Evolutionary conservation across 2,888 invertebrate species (phyloP).

Genomic region (Saturnia japonica): DNA sequence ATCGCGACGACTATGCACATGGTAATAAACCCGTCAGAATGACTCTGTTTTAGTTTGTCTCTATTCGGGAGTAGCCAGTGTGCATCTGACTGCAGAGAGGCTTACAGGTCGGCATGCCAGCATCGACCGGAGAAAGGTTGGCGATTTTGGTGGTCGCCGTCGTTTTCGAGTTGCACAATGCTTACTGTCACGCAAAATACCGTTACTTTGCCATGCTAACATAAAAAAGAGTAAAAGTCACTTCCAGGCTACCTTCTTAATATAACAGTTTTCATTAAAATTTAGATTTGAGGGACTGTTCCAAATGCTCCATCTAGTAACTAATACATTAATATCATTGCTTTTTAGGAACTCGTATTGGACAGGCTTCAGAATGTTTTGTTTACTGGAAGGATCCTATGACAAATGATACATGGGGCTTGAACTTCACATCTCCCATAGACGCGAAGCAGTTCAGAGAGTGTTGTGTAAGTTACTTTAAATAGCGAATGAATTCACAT

Average conservation of each 20-base stretch:
- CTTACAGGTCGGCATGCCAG: too few species aligned
- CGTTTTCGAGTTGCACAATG: too few species aligned
- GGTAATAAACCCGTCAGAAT: too few species aligned
- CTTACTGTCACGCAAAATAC: too few species aligned
- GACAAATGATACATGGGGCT: slow-evolving; percentile 98
- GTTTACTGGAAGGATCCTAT: slow-evolving; percentile 99
- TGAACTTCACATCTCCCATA: slow-evolving; percentile 98
- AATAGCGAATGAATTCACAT: background rate
- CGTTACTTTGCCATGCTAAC: too few species aligned
- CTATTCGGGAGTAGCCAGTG: too few species aligned
- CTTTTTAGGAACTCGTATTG: slow-evolving; percentile 94
- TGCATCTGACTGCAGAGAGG: too few species aligned
- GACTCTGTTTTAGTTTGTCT: too few species aligned
- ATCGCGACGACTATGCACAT: too few species aligned
- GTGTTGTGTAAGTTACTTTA: slow-evolving; percentile 92
- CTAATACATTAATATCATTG: background rate
- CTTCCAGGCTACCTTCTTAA: background rate
- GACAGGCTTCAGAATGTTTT: slow-evolving; percentile 99
- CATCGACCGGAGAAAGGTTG: too few species aligned
- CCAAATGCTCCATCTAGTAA: background rate
- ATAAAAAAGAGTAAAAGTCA: too few species aligned
- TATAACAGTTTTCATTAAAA: background rate
- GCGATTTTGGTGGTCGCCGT: too few species aligned
- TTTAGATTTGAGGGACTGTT: background rate
- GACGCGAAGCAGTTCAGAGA: slow-evolving; percentile 98